Base-by-base conservation (phyloP, 2,113 vertebrate species). In the Notothenia rossii region DNA sequence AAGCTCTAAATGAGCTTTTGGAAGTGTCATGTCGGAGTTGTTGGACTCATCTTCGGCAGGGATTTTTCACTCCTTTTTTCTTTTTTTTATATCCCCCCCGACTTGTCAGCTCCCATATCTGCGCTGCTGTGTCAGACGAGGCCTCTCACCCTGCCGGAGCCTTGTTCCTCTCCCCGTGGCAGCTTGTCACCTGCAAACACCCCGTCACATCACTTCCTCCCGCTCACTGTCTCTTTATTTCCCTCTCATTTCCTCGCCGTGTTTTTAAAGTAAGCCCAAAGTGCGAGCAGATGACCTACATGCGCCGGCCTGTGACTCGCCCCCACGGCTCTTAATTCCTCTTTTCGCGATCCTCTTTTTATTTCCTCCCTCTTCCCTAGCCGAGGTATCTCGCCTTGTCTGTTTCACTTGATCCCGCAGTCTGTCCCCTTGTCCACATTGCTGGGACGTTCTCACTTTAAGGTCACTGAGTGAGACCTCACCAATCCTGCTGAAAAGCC, bases 1-100 rank as follows among this genome's bases (percentile, higher is more conserved):
- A 29, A 7, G 61, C 33, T 79, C 72, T 94, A 94, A 94, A 92
- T 95, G 93, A 94, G 91, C 90, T 94, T 93, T 93, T 84, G 81
- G 88, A 89, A 75, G 75, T 82, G 93, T 92, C 91, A 91, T 87
- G 87, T 93, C 79, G 73, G 66, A 89, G 90, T 89, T 89, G 89
- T 90, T 86, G 88, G 86, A 89, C 81, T 88, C 79, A 33, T 90
- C 79, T 81, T 91, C 81, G 40, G 80, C 84, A 83, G 76, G 88
- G 83, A 82, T 75, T 56, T 65, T 61, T 69, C 59, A 79, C 18
- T 55, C 49, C 50, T 65, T 3, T 29, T 29, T 29, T 29, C 3
- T 29, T 56, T 67, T 67, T 51, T 36, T n/a, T 46, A 3, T n/a
- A 9, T 5, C 7, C 12, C 54, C 43, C 62, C 58, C 65, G 12